Percentiles rank a stretch among this genome's conserved stretches.
phyloP scores from a whole-genome alignment of 2,888 invertebrate species.

The Tetramorium bicarinatum region DNA sequence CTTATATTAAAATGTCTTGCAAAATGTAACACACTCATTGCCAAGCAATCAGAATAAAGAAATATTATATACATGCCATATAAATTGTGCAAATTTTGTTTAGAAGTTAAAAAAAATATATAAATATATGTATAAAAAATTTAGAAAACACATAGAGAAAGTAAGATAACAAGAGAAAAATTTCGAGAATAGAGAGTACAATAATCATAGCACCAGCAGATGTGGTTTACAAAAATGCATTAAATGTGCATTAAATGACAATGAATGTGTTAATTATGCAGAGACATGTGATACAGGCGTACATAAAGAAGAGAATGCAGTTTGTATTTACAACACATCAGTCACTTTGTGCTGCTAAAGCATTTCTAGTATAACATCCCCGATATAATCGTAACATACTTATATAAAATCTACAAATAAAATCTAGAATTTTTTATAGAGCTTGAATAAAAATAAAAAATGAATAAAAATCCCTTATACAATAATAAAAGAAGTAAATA shows the following conservation, averaged over 20 bases:
- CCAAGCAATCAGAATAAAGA: constrained; percentile 55
- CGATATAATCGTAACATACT: background rate
- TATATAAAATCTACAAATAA: constrained; percentile 17
- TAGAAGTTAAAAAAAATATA: constrained; percentile 34
- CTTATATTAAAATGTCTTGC: constrained; percentile 46
- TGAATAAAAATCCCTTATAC: too few relatives aligned
- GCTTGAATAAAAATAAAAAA: too few relatives aligned
- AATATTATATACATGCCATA: constrained; percentile 63
- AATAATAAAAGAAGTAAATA: background rate
- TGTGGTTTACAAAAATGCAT: constrained; percentile 42
- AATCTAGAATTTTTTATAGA: constrained; percentile 9
- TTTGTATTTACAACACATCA: constrained; percentile 47
- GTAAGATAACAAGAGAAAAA: constrained; percentile 39
- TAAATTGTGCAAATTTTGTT: constrained; percentile 44
- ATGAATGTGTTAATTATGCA: constrained; percentile 69
- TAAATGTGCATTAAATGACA: constrained; percentile 54
- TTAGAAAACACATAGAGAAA: constrained; percentile 45
- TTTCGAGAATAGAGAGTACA: background rate
- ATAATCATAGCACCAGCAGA: constrained; percentile 35
- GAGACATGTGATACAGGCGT: constrained; percentile 34
- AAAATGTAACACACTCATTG: constrained; percentile 70
- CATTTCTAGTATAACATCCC: constrained; percentile 16
- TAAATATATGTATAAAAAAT: background rate
- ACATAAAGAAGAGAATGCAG: constrained; percentile 47
- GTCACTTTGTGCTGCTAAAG: constrained; percentile 35